Conservation (phyloP, 2,113 vertebrate species). For the Phasianus colchicus region DNA sequence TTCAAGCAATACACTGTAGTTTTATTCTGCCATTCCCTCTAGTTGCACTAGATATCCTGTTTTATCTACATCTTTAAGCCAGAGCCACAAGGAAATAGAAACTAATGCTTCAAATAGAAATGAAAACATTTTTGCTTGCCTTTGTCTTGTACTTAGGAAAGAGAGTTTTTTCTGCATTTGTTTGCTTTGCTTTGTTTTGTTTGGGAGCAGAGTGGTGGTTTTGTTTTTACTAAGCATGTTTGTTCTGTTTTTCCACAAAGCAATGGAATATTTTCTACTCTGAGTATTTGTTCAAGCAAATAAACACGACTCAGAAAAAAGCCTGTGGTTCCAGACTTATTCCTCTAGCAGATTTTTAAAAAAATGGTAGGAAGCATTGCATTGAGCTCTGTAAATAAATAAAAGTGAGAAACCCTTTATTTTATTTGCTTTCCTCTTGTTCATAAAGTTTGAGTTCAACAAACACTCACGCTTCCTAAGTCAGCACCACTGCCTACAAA, state of each 20-base stretch:
- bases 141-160: neutral
- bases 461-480: neutral
- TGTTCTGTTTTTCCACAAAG: neutral
- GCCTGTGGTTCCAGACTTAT: neutral
- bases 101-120: neutral
- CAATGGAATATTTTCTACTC: neutral
- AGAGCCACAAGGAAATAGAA: neutral
- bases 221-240: neutral
- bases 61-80: neutral
- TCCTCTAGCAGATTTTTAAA: neutral
- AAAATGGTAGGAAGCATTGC: neutral
- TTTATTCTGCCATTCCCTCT: neutral
- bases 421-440: neutral
- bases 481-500: neutral
- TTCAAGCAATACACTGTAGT: neutral
- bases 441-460: neutral
- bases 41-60: neutral
- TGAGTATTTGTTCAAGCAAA: neutral
- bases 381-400: neutral
- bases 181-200: neutral
- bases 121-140: neutral
- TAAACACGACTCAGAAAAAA: neutral
- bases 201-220: neutral
- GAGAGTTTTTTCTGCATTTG: neutral
- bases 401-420: neutral